phyloP scores from a whole-genome alignment of 2,888 invertebrate species.

The Autographa pulchrina region DNA sequence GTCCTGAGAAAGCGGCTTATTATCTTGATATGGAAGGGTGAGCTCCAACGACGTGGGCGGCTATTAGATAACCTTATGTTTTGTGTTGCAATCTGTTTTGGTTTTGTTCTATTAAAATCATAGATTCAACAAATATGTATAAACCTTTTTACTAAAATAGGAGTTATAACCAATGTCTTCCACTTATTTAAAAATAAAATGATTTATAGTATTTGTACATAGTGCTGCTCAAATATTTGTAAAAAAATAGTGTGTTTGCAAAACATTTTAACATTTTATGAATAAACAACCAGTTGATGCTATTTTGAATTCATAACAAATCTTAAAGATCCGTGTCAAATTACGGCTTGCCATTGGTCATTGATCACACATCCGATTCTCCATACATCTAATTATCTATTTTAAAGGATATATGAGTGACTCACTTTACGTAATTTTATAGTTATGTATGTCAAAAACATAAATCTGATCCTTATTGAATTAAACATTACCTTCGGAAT shows the following conservation, averaged over 20 bases:
- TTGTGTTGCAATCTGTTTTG: slow-evolving; percentile 27
- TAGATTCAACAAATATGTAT: neutral
- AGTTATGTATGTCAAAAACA: neutral
- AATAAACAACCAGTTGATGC: neutral
- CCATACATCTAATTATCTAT: neutral
- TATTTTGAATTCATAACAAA: neutral
- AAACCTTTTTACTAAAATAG: neutral
- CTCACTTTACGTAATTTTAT: neutral
- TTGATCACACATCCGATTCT: neutral
- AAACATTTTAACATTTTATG: neutral
- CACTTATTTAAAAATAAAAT: too few species aligned
- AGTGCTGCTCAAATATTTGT: neutral
- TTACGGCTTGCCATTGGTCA: neutral
- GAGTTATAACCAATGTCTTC: neutral
- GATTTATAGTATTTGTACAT: too few species aligned
- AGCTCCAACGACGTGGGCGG: slow-evolving; percentile 54
- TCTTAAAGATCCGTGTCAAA: neutral
- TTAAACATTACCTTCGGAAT: neutral
- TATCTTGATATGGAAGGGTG: slow-evolving; percentile 73
- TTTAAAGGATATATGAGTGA: neutral
- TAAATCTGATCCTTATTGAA: neutral
- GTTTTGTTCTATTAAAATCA: slow-evolving; percentile 10
- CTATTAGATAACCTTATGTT: slow-evolving; percentile 67
- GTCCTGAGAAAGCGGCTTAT: slow-evolving; percentile 77
- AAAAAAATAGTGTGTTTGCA: neutral